These are phyloP conservation scores for Glaucopsyche alexis DNA, from an alignment of 2,888 invertebrate genomes.

Conservation along the genomic window DNA sequence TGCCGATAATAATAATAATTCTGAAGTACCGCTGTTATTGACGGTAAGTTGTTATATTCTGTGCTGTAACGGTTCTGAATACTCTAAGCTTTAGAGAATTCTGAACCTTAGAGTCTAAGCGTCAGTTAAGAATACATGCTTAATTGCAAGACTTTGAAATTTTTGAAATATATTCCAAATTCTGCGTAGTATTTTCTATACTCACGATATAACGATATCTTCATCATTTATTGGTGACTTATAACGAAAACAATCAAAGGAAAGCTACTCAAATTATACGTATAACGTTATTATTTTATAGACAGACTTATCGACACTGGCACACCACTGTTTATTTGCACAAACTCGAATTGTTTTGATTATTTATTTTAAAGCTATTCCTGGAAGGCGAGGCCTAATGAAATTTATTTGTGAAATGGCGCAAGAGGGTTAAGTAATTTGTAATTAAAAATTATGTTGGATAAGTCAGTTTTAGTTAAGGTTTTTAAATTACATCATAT, in stretches of 20 bases:
- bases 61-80: not conserved
- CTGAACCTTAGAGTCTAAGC: no score
- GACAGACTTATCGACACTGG: constrained; percentile 16
- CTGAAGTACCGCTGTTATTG: not conserved
- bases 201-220: no score
- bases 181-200: no score
- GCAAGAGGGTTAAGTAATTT: not conserved
- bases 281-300: constrained; percentile 15
- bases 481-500: no score
- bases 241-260: not conserved
- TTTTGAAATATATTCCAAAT: no score
- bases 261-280: not conserved
- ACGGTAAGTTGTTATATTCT: not conserved
- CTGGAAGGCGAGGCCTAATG: not conserved
- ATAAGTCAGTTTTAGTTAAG: no score
- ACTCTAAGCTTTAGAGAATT: no score
- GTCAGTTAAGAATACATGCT: no score
- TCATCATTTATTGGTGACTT: not conserved
- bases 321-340: constrained; percentile 18
- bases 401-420: not conserved
- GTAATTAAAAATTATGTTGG: not conserved
- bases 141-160: no score
- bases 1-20: not conserved
- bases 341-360: constrained; percentile 7
- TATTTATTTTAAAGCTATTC: constrained; percentile 21